These are phyloP conservation scores for Pelodytes ibericus DNA, from an alignment of 2,797 vertebrate genomes.

Conservation along the genomic window DNA sequence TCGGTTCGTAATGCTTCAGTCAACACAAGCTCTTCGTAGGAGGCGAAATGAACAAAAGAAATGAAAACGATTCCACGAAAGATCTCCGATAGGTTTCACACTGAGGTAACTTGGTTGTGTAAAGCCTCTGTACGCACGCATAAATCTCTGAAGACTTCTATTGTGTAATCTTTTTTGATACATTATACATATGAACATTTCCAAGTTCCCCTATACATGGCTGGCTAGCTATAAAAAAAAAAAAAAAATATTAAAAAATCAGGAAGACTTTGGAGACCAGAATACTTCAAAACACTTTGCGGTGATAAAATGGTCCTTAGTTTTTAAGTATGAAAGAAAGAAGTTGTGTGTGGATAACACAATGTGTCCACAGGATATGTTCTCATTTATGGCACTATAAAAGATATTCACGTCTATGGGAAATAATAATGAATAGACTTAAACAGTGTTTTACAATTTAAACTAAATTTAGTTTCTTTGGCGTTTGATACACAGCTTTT, in stretches of 20 bases:
- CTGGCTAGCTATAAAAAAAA: slow-evolving; percentile 9
- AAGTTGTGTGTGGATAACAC: background rate
- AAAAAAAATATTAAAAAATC: too few relatives aligned
- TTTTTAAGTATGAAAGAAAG: slow-evolving; percentile 7
- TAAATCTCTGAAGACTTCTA: slow-evolving; percentile 21
- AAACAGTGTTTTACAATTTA: background rate
- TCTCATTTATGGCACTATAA: background rate
- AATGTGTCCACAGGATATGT: background rate
- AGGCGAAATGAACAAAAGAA: slow-evolving; percentile 7
- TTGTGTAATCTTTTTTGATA: slow-evolving; percentile 37
- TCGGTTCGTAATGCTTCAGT: slow-evolving; percentile 32
- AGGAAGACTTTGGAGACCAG: slow-evolving; percentile 14
- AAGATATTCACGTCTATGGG: background rate
- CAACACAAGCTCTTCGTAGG: slow-evolving; percentile 37
- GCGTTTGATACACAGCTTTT: background rate
- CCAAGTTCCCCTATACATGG: background rate
- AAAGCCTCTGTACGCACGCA: slow-evolving; percentile 27
- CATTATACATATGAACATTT: slow-evolving; percentile 30
- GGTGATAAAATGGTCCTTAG: background rate
- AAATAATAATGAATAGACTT: background rate
- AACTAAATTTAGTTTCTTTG: background rate
- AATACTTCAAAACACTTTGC: slow-evolving; percentile 7
- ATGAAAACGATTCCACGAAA: slow-evolving; percentile 17
- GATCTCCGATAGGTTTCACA: slow-evolving; percentile 34
- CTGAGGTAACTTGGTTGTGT: slow-evolving; percentile 28